Conservation (phyloP, 1,140 invertebrate species). For the Zaprionus capensis region DNA sequence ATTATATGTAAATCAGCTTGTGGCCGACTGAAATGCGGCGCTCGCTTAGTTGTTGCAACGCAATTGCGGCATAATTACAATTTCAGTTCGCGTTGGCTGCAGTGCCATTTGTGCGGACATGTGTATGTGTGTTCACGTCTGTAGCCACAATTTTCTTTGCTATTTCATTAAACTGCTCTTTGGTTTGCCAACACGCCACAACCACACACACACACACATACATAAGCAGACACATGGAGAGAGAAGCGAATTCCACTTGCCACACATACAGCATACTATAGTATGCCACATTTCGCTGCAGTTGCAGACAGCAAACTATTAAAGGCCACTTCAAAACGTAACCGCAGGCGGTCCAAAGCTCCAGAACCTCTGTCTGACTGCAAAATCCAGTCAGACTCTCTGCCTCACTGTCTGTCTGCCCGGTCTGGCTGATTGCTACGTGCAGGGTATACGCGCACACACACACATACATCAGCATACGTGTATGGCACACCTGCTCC, state of each 20-base stretch:
- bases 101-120: constrained; percentile 46
- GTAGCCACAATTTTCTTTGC: constrained; percentile 55
- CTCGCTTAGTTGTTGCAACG: constrained; percentile 17
- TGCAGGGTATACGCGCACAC: constrained; percentile 61
- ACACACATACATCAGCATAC: constrained; percentile 38
- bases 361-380: constrained; percentile 23
- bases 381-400: constrained; percentile 17
- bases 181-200: constrained; percentile 63
- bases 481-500: constrained; percentile 70
- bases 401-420: constrained; percentile 43
- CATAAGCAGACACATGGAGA: background rate
- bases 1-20: constrained; percentile 40
- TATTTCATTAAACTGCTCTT: constrained; percentile 73
- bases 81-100: constrained; percentile 68
- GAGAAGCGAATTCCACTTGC: constrained; percentile 1
- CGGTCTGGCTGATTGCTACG: constrained; percentile 67
- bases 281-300: constrained; percentile 49
- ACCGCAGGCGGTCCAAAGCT: constrained; percentile 58
- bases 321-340: constrained; percentile 75
- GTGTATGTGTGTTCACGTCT: background rate
- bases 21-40: constrained; percentile 35
- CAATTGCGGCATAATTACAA: constrained; percentile 77
- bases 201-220: constrained; percentile 23
- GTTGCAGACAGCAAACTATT: constrained; percentile 79
- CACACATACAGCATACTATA: constrained; percentile 28